These are phyloP conservation scores for Notechis scutatus DNA, from an alignment of 2,113 vertebrate genomes.

Conservation along the genomic window DNA sequence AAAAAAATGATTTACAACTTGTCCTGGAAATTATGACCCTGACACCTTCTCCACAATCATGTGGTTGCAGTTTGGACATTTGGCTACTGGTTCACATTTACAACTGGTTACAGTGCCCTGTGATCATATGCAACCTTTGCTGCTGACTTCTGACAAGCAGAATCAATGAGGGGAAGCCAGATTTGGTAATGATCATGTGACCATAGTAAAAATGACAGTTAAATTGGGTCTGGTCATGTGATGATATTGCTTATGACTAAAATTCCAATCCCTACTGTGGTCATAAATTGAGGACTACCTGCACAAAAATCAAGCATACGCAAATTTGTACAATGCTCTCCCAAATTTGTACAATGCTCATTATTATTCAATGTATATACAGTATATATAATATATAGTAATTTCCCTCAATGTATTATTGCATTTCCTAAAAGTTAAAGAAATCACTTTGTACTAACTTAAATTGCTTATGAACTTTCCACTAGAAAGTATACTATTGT, in stretches of 20 bases:
- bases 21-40: not conserved
- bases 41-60: not conserved
- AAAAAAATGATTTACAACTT: not conserved
- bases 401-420: not conserved
- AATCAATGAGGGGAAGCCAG: not conserved
- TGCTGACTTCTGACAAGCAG: not conserved
- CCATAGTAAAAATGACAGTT: not conserved
- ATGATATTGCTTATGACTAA: not conserved
- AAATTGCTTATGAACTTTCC: slow-evolving; percentile 20
- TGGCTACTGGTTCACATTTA: not conserved
- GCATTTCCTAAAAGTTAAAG: not conserved
- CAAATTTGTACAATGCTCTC: not conserved
- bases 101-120: not conserved
- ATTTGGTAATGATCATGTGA: not conserved
- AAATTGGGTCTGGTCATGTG: not conserved
- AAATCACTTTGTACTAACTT: slow-evolving; percentile 19
- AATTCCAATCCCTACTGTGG: not conserved
- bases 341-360: not conserved
- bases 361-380: not conserved
- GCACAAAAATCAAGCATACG: not conserved
- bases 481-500: slow-evolving; percentile 30
- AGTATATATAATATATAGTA: no score
- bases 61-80: not conserved
- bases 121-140: not conserved
- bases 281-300: not conserved